phyloP scores from a whole-genome alignment of 2,113 vertebrate species.

The Heptranchias perlo region DNA sequence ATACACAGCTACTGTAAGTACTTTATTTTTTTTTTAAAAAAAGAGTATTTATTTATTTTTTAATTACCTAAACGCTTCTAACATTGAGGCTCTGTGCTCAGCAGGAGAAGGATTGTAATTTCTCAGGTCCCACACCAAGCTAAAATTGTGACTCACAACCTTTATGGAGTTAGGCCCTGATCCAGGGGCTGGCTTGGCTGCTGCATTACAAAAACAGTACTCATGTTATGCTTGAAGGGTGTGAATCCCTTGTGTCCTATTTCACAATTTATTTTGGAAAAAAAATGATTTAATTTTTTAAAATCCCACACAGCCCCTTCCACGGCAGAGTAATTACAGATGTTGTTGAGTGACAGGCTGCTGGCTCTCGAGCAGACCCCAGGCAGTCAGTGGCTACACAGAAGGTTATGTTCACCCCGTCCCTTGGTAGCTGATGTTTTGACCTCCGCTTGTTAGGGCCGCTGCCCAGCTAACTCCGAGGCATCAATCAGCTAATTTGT shows the following conservation, averaged over 20 bases:
- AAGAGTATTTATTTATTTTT: constrained; percentile 31
- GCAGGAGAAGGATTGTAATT: background rate
- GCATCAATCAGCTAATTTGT: constrained; percentile 30
- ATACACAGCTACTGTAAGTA: constrained; percentile 17
- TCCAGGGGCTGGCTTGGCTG: background rate
- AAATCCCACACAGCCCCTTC: background rate
- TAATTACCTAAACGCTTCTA: background rate
- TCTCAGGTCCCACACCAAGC: background rate
- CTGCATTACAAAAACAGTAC: background rate
- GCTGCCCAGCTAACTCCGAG: background rate
- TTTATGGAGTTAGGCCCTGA: background rate
- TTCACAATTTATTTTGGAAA: constrained; percentile 29
- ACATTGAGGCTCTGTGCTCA: constrained; percentile 10
- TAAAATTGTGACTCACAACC: background rate
- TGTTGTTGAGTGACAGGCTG: background rate
- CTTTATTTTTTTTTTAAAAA: background rate
- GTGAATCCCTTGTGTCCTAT: constrained; percentile 23
- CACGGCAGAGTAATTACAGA: background rate
- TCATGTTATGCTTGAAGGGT: constrained; percentile 31
- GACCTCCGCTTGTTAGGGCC: background rate
- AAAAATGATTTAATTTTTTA: background rate
- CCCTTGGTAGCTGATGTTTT: background rate
- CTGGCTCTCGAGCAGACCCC: background rate
- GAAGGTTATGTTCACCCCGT: constrained; percentile 14
- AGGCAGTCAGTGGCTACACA: constrained; percentile 10